Percentiles rank a stretch among this genome's conserved stretches.
Conservation (phyloP, 2,113 vertebrate genomes). For the Microtus ochrogaster region DNA sequence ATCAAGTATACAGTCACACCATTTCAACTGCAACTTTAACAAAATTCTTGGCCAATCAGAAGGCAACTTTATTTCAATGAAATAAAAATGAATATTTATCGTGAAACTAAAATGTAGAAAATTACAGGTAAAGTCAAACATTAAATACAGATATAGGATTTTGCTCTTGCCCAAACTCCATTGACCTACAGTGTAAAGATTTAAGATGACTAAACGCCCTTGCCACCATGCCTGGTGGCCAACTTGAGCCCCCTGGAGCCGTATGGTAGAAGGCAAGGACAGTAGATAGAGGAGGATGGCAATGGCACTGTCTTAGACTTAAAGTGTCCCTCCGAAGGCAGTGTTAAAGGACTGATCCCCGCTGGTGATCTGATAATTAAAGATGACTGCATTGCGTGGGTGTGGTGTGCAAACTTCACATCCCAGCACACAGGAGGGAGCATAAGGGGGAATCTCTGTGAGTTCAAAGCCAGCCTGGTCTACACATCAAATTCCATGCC, state of each 20-base stretch:
- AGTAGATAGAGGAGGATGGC: neutral
- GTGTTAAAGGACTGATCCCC: neutral
- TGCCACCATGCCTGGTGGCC: neutral
- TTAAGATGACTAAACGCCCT: neutral
- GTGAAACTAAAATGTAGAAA: conserved; percentile 6
- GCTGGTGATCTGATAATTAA: neutral
- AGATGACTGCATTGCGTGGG: neutral
- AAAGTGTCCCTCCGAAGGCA: neutral
- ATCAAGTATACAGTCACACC: neutral
- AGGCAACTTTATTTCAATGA: conserved; percentile 50
- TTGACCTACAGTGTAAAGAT: neutral
- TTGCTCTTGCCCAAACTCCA: neutral
- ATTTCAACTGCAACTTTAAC: conserved; percentile 10
- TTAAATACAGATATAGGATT: conserved; percentile 29
- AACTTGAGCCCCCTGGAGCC: neutral
- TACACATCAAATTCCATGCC: neutral
- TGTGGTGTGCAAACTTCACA: neutral
- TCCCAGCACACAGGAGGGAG: neutral
- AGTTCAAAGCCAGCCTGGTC: neutral
- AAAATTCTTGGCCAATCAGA: conserved; percentile 42
- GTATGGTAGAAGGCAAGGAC: neutral
- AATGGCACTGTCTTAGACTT: neutral
- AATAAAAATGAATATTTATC: neutral
- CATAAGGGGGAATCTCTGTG: neutral
- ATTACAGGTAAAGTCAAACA: neutral